Percentiles rank a stretch among this genome's conserved stretches.
These are phyloP conservation scores for Cepaea nemoralis DNA, from an alignment of 1,140 invertebrate genomes.

Conservation along the genomic window DNA sequence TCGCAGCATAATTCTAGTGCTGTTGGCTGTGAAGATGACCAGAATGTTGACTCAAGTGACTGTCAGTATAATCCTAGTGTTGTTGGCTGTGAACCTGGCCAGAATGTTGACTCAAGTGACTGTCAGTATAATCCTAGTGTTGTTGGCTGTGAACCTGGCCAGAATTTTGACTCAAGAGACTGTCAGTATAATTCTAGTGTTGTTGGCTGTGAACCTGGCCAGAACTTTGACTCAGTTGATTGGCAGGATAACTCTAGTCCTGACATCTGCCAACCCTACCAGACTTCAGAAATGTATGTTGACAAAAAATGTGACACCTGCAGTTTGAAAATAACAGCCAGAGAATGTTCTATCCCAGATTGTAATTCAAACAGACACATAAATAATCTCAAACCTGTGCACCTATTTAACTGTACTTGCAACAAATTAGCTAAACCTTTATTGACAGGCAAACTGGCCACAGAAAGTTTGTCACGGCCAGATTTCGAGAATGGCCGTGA, in stretches of 20 bases:
- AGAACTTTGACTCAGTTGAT: not conserved
- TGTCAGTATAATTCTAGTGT: no score
- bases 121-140: no score
- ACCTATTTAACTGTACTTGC: not conserved
- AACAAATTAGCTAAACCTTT: not conserved
- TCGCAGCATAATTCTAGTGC: no score
- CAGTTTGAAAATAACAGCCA: not conserved
- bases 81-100: no score
- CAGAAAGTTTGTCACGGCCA: slow-evolving; percentile 10
- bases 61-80: no score
- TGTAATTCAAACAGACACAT: not conserved
- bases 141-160: no score
- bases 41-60: no score
- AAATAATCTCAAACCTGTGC: not conserved
- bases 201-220: no score
- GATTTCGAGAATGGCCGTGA: slow-evolving; percentile 45
- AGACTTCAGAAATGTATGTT: not conserved
- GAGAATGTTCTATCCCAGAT: not conserved
- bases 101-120: no score
- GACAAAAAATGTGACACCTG: not conserved
- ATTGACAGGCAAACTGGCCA: not conserved
- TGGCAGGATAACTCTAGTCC: not conserved
- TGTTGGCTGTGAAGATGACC: no score
- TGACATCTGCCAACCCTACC: not conserved
- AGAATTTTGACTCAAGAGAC: no score